Base-by-base conservation (phyloP, 2,113 vertebrate species). In the Eptesicus fuscus region DNA sequence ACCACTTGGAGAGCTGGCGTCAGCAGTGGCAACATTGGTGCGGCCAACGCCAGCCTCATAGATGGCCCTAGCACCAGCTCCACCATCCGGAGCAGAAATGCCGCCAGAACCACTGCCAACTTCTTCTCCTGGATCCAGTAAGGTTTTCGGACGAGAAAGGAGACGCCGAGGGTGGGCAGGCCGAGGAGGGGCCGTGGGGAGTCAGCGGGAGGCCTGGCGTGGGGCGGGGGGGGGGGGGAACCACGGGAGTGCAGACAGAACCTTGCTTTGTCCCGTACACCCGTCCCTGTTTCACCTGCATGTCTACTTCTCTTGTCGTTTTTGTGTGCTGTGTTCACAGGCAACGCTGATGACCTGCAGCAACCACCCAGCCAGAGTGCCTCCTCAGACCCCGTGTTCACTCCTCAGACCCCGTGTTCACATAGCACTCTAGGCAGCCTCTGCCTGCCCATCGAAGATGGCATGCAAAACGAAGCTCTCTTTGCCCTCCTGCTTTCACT, bases 121-220 rank as follows among this genome's bases (percentile, higher is more conserved):
- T 96, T 96, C 95, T 97, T 96, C 87, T 97, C 90, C 80, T 97
- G 96, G 96, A 96, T 96, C 90, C 93, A 96, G 86, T 96, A 91
- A 94, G 90, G 16, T 63, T 73, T 40, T 18, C 67, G 0, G 88
- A n/a, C 51, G 16, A 20, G 28, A 56, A 18, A 0, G 4, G 83
- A 74, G 71, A 71, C 74, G 70, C 88, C 40, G 67, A 28, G 56
- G 73, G 59, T 6, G 73, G 51, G 44, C 17, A n/a, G n/a, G n/a
- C n/a, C 5, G 12, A 20, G 53, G 65, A 30, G 40, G 22, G 20
- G 25, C 61, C 18, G 22, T 32, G 87, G 59, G 61, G 17, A 22
- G 77, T 17, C 37, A 3, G 18, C 12, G 23, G 35, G 25, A 80
- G 83, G 47, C 8, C 4, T 0, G 1, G 63, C 37, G 22, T 7